phyloP scores from a whole-genome alignment of 92 coral and sea anemone genomes.

The Heteractis magnifica region DNA sequence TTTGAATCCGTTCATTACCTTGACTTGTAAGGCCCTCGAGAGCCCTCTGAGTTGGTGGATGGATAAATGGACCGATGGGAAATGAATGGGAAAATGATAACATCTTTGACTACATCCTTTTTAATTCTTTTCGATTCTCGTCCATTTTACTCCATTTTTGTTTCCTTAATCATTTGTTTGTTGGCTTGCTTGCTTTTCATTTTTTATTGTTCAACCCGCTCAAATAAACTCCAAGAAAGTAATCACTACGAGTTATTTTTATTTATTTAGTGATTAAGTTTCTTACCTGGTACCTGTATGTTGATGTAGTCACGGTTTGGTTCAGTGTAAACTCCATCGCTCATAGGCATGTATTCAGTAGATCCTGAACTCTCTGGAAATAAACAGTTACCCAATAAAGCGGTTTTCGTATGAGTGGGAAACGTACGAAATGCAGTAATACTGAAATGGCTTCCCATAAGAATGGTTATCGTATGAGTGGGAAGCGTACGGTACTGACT shows the following conservation, averaged over 20 bases:
- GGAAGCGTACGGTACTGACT: too few species aligned
- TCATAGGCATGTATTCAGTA: slow-evolving; percentile 24
- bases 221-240: neutral
- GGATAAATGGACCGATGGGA: neutral
- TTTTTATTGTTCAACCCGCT: neutral
- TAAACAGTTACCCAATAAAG: neutral
- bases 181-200: too few species aligned
- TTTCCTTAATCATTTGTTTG: too few species aligned
- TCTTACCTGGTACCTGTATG: slow-evolving; percentile 36
- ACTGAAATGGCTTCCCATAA: too few species aligned
- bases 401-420: too few species aligned
- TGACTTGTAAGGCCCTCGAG: neutral
- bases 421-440: too few species aligned
- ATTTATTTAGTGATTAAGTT: neutral
- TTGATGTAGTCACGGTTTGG: slow-evolving; percentile 34
- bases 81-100: neutral
- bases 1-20: neutral
- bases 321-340: neutral
- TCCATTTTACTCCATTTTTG: too few species aligned
- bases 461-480: too few species aligned
- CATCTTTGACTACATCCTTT: neutral
- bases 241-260: too few species aligned
- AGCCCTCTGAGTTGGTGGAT: neutral
- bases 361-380: slow-evolving; percentile 8
- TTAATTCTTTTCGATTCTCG: too few species aligned